A percentile compares a stretch with the other conserved stretches of the same genome.
phyloP scores from a whole-genome alignment of 2,113 vertebrate genomes.

The Zootoca vivipara region DNA sequence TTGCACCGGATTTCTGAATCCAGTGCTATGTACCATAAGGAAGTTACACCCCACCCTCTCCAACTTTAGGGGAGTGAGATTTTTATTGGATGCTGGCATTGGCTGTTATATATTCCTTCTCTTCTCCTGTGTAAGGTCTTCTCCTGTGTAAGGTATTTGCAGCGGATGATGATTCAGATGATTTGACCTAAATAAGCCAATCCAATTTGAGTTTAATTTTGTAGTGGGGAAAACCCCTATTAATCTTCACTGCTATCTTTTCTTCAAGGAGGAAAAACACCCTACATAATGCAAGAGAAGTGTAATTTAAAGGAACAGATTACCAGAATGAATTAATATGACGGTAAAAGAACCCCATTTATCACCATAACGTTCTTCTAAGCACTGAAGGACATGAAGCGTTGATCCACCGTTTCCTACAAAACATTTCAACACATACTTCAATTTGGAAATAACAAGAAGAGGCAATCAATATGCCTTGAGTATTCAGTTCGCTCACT shows the following conservation, averaged over 20 bases:
- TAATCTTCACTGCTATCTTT: neutral
- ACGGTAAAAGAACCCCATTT: constrained; percentile 78
- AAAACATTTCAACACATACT: constrained; percentile 13
- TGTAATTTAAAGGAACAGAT: constrained; percentile 34
- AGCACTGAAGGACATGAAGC: constrained; percentile 78
- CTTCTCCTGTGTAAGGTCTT: neutral
- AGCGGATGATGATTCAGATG: neutral
- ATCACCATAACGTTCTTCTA: constrained; percentile 82
- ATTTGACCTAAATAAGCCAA: neutral
- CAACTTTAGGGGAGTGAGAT: neutral
- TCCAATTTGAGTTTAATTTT: neutral
- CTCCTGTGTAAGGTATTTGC: neutral
- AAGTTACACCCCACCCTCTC: neutral
- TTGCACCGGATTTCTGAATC: neutral
- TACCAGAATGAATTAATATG: constrained; percentile 95
- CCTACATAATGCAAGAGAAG: constrained; percentile 9
- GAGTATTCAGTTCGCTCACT: no score
- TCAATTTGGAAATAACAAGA: constrained; percentile 9
- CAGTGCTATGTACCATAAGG: neutral
- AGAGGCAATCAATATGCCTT: accelerated
- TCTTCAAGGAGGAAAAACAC: constrained; percentile 8
- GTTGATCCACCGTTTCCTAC: constrained; percentile 96
- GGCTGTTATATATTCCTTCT: neutral
- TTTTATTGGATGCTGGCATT: neutral
- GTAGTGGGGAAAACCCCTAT: neutral